Evolutionary conservation across 2,113 vertebrate species (phyloP).

Genomic region (Aegotheles bennettii): DNA sequence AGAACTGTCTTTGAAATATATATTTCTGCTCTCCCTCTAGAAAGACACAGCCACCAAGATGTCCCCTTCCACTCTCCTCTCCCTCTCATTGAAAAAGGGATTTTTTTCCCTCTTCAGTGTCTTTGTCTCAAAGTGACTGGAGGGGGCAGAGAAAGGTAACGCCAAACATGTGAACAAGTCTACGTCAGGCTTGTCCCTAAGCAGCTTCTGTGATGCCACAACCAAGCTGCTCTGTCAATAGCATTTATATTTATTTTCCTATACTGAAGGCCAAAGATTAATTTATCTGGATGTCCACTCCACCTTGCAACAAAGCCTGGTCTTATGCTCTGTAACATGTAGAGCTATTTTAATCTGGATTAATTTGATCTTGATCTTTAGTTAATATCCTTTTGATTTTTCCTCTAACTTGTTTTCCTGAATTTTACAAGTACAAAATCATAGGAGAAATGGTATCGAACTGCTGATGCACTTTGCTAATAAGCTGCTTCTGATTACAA

Average conservation of each 20-base stretch:
- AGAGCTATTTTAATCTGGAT: constrained; percentile 32
- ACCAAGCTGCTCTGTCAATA: constrained; percentile 22
- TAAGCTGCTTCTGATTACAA: constrained; percentile 59
- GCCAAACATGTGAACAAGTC: neutral
- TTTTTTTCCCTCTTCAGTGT: neutral
- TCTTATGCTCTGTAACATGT: neutral
- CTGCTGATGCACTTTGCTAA: constrained; percentile 48
- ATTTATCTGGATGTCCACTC: neutral
- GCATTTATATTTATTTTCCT: constrained; percentile 3
- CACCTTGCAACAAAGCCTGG: constrained; percentile 11
- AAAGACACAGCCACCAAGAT: neutral
- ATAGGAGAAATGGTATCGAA: constrained; percentile 47
- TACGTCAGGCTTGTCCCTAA: neutral
- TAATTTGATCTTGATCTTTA: constrained; percentile 59
- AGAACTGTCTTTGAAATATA: neutral
- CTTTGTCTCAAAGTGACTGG: neutral
- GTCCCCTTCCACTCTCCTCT: neutral
- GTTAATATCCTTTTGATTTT: constrained; percentile 56
- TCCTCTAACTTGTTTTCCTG: neutral
- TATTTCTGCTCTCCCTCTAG: neutral
- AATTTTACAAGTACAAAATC: constrained; percentile 41
- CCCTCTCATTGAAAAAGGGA: rapidly evolving
- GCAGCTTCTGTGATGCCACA: neutral
- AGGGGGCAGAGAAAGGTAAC: neutral
- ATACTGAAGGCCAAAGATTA: constrained; percentile 33